phyloP scores from a whole-genome alignment of 53 echinoderm and acorn worm genomes.

The Crossaster papposus region DNA sequence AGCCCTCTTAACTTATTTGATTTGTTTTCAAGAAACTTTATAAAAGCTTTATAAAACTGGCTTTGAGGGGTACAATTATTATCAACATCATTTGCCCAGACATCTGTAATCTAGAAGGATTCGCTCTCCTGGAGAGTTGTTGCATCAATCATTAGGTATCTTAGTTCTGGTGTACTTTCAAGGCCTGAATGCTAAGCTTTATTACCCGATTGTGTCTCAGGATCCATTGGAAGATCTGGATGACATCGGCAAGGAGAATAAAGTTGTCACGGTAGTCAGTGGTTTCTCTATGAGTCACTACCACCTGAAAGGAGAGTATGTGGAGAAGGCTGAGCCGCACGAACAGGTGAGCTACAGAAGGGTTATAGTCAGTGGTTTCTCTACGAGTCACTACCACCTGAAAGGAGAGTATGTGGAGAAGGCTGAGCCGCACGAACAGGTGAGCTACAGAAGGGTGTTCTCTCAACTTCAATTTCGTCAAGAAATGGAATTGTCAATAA shows the following conservation, averaged over 20 bases:
- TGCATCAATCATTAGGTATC: too few species aligned
- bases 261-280: constrained; percentile 69
- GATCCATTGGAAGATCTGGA: constrained; percentile 42
- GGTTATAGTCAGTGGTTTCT: constrained; percentile 85
- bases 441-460: too few species aligned
- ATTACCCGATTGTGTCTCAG: not conserved
- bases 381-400: constrained; percentile 91
- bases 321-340: constrained; percentile 83
- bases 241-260: constrained; percentile 40
- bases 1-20: too few species aligned
- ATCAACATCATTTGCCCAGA: too few species aligned
- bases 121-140: too few species aligned
- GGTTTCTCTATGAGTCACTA: constrained; percentile 96
- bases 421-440: constrained; percentile 89
- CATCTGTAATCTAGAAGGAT: too few species aligned
- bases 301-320: constrained; percentile 84
- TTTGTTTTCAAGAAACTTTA: not conserved
- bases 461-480: too few species aligned
- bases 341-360: constrained; percentile 91
- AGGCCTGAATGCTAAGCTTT: not conserved
- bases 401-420: constrained; percentile 88
- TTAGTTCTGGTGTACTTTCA: too few species aligned
- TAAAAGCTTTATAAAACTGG: not conserved
- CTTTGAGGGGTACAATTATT: too few species aligned
- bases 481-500: too few species aligned